Evolutionary conservation across 2,888 invertebrate species (phyloP), one percentile per base, ranked within the genome.

Genomic region (Portevinia maculata): DNA sequence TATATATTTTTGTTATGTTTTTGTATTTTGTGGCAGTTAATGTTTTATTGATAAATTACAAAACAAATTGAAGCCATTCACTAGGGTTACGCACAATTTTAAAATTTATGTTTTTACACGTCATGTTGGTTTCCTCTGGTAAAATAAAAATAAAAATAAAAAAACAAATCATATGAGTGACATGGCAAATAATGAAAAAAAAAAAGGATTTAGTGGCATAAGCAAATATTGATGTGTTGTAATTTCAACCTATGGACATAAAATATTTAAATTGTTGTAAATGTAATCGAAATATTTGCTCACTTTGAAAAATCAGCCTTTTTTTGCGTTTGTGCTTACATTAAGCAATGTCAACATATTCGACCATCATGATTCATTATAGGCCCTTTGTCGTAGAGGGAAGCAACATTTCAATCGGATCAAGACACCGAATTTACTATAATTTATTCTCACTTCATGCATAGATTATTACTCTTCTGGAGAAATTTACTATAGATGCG

Each of bases 11-110:
- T 41, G 11, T 53, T 50, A 3, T 21, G 11, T 9, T 44, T 53
- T 69, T 55, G 15, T 50, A 39, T 44, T 6, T 44, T 19, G 44
- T 65, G 30, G 53, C 73, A 73, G 78, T 83, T 83, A 83, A 71
- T 78, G 41, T 78, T 83, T 83, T 73, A 83, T 83, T 62, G 78
- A 71, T 83, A 55, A 44, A 83, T 78, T 60, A 78, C 73, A 55
- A 67, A 67, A 78, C 83, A 83, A 78, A 83, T 83, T 73, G 71
- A 39, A 53, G 59, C 21, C 52, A 57, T 75, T 81, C 57, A 64
- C 57, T n/a, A 59, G 79, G 75, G 69, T 59, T 76, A 48, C 32
- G 70, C 53, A 76, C 59, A 74, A 46, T 64, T 74, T 34, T 32
- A 4, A 44, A 13, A 53, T 41, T 24, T 57, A 55, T 37, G 37